phyloP scores from a whole-genome alignment of 2,113 vertebrate species.

The Chaenogobius annularis region DNA sequence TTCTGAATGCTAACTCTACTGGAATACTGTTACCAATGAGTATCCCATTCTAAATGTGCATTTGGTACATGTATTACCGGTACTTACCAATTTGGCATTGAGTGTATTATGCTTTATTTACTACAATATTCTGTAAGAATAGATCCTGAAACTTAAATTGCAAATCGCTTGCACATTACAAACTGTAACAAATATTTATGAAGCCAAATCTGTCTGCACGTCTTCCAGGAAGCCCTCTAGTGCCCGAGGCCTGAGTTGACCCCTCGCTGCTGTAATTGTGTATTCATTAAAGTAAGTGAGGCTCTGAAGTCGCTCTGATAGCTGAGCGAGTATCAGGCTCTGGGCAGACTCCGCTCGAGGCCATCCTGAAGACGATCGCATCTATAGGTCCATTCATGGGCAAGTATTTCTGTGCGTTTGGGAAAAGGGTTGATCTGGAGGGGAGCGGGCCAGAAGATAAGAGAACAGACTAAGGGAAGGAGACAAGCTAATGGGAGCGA shows the following conservation, averaged over 20 bases:
- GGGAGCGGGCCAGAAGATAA: conserved; percentile 63
- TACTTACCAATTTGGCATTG: no score
- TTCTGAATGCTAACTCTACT: no score
- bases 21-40: no score
- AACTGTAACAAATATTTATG: conserved; percentile 21
- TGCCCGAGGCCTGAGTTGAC: conserved; percentile 54
- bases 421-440: conserved; percentile 41
- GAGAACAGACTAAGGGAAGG: conserved; percentile 69
- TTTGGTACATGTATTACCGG: no score
- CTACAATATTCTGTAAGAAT: not conserved
- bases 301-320: conserved; percentile 40
- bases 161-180: conserved; percentile 15
- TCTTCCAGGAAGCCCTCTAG: conserved; percentile 38
- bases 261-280: conserved; percentile 46
- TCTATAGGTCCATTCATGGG: conserved; percentile 68
- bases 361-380: conserved; percentile 57
- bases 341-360: conserved; percentile 45
- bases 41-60: no score
- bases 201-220: conserved; percentile 35
- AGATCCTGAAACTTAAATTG: not conserved
- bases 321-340: conserved; percentile 38
- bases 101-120: no score
- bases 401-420: conserved; percentile 63
- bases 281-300: conserved; percentile 55
- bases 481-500: conserved; percentile 70